Conservation (phyloP, 1,140 invertebrate species). For the Sitophilus oryzae region DNA sequence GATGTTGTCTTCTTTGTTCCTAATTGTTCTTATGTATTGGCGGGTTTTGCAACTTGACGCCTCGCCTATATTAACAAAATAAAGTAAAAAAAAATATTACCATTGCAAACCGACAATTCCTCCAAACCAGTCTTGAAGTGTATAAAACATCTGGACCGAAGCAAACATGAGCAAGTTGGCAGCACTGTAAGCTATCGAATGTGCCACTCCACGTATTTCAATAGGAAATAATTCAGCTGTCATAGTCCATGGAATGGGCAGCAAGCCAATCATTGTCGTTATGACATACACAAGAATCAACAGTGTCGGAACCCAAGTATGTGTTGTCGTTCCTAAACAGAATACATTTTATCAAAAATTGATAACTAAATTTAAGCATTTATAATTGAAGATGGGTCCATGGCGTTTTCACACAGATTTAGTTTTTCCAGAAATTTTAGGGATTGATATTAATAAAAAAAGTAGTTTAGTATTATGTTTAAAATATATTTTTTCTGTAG, state of each 20-base stretch:
- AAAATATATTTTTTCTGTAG: too few relatives aligned
- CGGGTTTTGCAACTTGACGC: too few relatives aligned
- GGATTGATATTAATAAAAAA: too few relatives aligned
- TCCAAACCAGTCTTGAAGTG: conserved; percentile 31
- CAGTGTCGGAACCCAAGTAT: conserved; percentile 29
- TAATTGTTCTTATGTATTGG: too few relatives aligned
- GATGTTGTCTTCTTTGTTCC: too few relatives aligned
- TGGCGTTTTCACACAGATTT: too few relatives aligned
- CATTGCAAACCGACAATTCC: conserved; percentile 38
- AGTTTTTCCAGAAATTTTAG: too few relatives aligned
- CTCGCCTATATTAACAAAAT: too few relatives aligned
- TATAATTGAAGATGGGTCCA: too few relatives aligned
- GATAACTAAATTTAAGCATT: too few relatives aligned
- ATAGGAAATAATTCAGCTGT: conserved; percentile 57
- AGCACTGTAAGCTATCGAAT: conserved; percentile 45
- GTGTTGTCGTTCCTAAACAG: conserved; percentile 21
- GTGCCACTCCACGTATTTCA: conserved; percentile 51
- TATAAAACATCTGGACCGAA: conserved; percentile 49
- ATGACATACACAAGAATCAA: conserved; percentile 43
- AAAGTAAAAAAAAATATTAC: conserved; percentile 5
- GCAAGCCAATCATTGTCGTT: conserved; percentile 53
- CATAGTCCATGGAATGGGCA: conserved; percentile 60
- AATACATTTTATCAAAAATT: too few relatives aligned
- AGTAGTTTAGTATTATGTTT: too few relatives aligned
- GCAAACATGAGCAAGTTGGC: conserved; percentile 53